Evolutionary conservation across 1,140 invertebrate species (phyloP).

Genomic region (Tetramorium parvispinum): DNA sequence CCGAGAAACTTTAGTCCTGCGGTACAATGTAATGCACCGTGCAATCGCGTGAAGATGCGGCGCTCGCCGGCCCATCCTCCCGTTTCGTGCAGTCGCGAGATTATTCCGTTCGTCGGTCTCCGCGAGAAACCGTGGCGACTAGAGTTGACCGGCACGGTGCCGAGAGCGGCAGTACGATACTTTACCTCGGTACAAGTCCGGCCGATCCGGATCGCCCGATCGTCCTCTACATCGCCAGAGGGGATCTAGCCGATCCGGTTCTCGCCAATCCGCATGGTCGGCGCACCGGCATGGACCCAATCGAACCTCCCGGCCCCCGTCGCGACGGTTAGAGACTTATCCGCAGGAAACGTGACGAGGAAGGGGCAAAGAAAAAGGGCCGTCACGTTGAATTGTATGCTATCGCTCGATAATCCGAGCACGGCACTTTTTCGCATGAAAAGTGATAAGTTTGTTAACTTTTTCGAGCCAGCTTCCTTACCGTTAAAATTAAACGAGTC

Average conservation of each 20-base stretch:
- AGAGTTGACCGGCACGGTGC: constrained; percentile 72
- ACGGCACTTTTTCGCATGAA: not conserved
- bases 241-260: constrained; percentile 71
- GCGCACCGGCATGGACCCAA: constrained; percentile 67
- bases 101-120: constrained; percentile 67
- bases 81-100: constrained; percentile 26
- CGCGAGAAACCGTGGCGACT: constrained; percentile 63
- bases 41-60: constrained; percentile 37
- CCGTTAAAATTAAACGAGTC: too few relatives aligned
- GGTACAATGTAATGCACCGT: not conserved
- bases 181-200: constrained; percentile 10
- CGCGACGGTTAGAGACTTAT: constrained; percentile 22
- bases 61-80: constrained; percentile 24
- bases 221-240: constrained; percentile 48
- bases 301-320: constrained; percentile 43
- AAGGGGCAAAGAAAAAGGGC: constrained; percentile 13
- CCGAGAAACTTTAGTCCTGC: constrained; percentile 43
- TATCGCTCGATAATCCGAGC: not conserved
- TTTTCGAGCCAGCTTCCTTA: not conserved
- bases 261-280: constrained; percentile 65
- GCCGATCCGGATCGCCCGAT: constrained; percentile 19
- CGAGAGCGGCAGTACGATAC: constrained; percentile 43
- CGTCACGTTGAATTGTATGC: constrained; percentile 6
- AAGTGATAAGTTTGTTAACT: not conserved
- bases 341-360: constrained; percentile 12